Conservation (phyloP, 2,113 vertebrate species). For the Protobothrops flavoviridis region DNA sequence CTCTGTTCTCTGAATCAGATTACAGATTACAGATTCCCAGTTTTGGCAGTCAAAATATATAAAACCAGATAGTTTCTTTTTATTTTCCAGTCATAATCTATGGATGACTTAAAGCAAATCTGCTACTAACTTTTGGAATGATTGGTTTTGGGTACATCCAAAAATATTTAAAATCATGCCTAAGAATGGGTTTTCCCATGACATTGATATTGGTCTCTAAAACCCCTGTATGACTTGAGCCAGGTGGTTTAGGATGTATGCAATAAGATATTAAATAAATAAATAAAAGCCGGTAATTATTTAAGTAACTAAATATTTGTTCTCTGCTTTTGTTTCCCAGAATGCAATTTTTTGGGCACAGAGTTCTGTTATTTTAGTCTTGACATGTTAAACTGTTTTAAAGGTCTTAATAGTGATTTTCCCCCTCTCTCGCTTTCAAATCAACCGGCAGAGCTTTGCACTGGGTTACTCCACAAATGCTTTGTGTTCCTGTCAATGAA, state of each 20-base stretch:
- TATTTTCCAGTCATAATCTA: background rate
- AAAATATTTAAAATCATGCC: background rate
- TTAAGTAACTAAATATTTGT: background rate
- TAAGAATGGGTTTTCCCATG: background rate
- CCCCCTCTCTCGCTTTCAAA: background rate
- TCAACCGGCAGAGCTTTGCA: constrained; percentile 83
- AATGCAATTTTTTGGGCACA: background rate
- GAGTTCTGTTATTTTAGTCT: background rate
- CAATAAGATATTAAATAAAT: background rate
- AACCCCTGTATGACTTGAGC: background rate
- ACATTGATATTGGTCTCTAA: background rate
- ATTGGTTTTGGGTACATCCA: background rate
- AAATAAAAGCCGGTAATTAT: background rate
- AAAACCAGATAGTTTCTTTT: background rate
- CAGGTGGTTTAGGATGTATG: background rate
- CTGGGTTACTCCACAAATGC: constrained; percentile 96
- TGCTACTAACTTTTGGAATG: background rate
- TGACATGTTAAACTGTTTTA: too few relatives aligned
- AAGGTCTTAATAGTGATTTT: background rate
- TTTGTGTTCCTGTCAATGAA: constrained; percentile 93
- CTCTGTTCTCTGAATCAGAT: background rate
- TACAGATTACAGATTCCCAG: background rate
- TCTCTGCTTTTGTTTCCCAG: background rate
- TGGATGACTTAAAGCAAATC: background rate
- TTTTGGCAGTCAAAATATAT: background rate